Percentiles rank a stretch among this genome's conserved stretches.
Conservation (phyloP, 2,888 invertebrate genomes). For the Xanthorhoe designata region DNA sequence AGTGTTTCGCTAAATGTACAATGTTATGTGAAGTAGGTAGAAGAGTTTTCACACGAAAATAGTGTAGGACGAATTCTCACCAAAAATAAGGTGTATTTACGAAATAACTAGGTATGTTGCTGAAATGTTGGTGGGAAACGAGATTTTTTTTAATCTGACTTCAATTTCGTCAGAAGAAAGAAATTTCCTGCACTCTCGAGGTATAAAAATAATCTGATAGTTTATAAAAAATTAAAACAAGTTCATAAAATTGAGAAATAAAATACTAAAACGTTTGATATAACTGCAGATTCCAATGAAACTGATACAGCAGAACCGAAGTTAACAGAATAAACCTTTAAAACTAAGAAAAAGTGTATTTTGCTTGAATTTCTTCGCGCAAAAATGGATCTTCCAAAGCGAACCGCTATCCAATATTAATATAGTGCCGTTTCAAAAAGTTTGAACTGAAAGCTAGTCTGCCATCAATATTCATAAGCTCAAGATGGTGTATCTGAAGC, state of each 20-base stretch:
- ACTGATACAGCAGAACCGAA: slow-evolving; percentile 24
- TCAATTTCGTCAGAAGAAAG: no score
- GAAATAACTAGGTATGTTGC: not conserved
- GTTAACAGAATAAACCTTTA: slow-evolving; percentile 39
- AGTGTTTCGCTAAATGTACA: slow-evolving; percentile 38
- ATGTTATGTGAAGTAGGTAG: slow-evolving; percentile 24
- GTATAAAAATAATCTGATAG: no score
- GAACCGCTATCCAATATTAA: slow-evolving; percentile 64
- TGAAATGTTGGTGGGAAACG: not conserved
- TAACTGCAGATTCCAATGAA: slow-evolving; percentile 16
- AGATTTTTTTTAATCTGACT: no score
- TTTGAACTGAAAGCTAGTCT: slow-evolving; percentile 68
- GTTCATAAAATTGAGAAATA: not conserved
- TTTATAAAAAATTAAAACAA: no score
- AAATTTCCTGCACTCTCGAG: no score
- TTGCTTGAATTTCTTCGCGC: slow-evolving; percentile 45
- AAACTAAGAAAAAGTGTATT: slow-evolving; percentile 35
- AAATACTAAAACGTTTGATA: not conserved
- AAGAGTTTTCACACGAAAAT: slow-evolving; percentile 36
- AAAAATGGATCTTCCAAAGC: slow-evolving; percentile 58
- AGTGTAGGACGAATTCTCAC: not conserved
- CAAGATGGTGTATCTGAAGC: slow-evolving; percentile 74
- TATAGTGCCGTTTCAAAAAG: slow-evolving; percentile 71
- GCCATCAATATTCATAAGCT: slow-evolving; percentile 83
- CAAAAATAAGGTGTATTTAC: not conserved